Conservation (phyloP, 2,113 vertebrate genomes). For the Hyaena hyaena region DNA sequence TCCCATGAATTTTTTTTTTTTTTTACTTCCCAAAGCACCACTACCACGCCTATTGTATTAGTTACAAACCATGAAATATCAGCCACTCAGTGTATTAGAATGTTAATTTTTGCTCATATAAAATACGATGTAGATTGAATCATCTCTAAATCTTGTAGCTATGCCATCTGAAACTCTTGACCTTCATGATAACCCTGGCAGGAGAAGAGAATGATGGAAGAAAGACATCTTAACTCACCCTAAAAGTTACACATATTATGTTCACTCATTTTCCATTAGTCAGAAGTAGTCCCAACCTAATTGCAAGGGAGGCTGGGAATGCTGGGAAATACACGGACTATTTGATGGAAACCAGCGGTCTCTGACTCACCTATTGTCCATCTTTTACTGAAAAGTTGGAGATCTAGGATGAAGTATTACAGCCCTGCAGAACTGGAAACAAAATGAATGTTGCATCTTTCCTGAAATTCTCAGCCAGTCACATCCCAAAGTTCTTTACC, state of each 20-base stretch:
- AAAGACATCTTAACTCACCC: background rate
- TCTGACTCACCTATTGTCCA: background rate
- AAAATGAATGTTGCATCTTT: background rate
- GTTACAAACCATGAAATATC: background rate
- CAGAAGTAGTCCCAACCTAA: background rate
- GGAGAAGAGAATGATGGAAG: background rate
- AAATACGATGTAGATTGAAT: background rate
- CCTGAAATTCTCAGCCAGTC: background rate
- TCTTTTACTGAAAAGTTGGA: background rate
- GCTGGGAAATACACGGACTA: background rate
- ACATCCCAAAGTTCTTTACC: background rate
- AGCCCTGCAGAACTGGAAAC: background rate
- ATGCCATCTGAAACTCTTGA: background rate
- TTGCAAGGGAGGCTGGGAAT: background rate
- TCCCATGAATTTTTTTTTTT: too few species aligned
- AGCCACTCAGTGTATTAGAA: background rate
- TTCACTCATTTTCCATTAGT: background rate
- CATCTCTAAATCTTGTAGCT: background rate
- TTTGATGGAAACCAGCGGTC: background rate
- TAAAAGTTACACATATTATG: background rate
- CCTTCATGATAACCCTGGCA: background rate
- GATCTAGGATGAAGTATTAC: background rate
- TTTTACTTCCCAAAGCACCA: background rate
- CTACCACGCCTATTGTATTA: background rate
- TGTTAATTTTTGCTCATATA: background rate